Percentiles rank a stretch among this genome's conserved stretches.
These are phyloP conservation scores for Microctonus brassicae DNA, from an alignment of 2,888 invertebrate genomes.

Conservation along the genomic window DNA sequence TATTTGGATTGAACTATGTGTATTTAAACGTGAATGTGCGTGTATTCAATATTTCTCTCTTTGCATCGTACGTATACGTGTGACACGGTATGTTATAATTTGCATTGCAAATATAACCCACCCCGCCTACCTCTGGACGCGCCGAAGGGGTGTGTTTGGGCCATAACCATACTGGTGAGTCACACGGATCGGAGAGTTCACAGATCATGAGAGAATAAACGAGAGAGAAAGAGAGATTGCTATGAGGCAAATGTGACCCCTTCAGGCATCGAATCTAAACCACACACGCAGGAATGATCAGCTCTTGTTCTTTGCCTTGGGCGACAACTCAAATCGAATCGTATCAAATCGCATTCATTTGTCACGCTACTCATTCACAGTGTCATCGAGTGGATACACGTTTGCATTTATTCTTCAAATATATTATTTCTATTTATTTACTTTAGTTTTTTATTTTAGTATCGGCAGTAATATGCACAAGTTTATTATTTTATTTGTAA, in stretches of 20 bases:
- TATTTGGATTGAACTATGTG: background rate
- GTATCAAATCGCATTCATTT: constrained; percentile 44
- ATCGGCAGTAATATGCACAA: too few species aligned
- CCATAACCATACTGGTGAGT: constrained; percentile 42
- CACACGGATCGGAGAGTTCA: constrained; percentile 37
- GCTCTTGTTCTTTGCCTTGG: constrained; percentile 42
- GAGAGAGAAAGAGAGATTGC: constrained; percentile 21
- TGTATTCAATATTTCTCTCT: constrained; percentile 31
- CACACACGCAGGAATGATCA: constrained; percentile 45
- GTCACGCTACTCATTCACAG: constrained; percentile 44
- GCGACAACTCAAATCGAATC: constrained; percentile 48
- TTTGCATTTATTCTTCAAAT: constrained; percentile 14
- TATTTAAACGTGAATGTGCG: constrained; percentile 14
- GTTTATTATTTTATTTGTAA: too few species aligned
- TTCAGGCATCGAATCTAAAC: constrained; percentile 32
- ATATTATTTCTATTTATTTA: constrained; percentile 1
- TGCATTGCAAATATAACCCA: constrained; percentile 65
- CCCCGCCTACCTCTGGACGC: constrained; percentile 45
- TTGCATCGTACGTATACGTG: constrained; percentile 41
- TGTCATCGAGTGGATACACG: constrained; percentile 22
- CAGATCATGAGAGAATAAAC: constrained; percentile 31
- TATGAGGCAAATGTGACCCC: constrained; percentile 32
- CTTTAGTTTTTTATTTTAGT: constrained; percentile 56
- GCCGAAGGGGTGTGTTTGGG: constrained; percentile 45
- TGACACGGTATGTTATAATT: constrained; percentile 63